A percentile compares a stretch with the other conserved stretches of the same genome.
phyloP scores from a whole-genome alignment of 2,797 vertebrate species.

The Lacerta viridis region DNA sequence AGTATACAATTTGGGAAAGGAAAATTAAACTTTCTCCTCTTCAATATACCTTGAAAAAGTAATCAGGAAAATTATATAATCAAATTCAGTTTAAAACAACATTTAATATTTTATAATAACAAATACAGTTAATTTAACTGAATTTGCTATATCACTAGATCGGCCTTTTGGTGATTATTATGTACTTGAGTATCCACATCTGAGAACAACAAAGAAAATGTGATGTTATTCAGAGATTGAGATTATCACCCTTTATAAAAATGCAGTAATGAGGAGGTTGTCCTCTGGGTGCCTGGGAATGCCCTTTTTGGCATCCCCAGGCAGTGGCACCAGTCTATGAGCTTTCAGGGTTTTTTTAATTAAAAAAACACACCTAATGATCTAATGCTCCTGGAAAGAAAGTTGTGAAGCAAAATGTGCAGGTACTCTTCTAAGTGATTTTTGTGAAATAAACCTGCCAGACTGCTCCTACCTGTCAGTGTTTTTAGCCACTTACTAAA shows the following conservation, averaged over 20 bases:
- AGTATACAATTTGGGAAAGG: not conserved
- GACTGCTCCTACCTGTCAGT: too few species aligned
- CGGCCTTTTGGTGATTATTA: not conserved
- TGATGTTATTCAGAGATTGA: not conserved
- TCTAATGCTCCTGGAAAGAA: too few species aligned
- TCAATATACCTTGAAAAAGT: not conserved
- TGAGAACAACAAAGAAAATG: not conserved
- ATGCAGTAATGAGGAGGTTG: not conserved
- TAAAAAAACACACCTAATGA: too few species aligned
- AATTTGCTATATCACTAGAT: not conserved
- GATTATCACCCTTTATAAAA: not conserved
- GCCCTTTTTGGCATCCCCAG: too few species aligned
- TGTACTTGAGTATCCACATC: not conserved
- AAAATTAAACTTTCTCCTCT: not conserved
- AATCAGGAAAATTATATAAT: not conserved
- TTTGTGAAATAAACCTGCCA: too few species aligned
- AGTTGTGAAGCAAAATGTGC: too few species aligned
- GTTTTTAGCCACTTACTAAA: too few species aligned
- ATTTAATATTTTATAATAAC: not conserved
- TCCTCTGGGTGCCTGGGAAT: too few species aligned
- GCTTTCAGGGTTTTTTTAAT: too few species aligned
- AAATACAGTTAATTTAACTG: not conserved
- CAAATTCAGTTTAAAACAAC: not conserved
- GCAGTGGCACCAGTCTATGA: too few species aligned
- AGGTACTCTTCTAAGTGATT: too few species aligned